phyloP scores from a whole-genome alignment of 2,888 invertebrate species.

The Erpobdella octoculata region DNA sequence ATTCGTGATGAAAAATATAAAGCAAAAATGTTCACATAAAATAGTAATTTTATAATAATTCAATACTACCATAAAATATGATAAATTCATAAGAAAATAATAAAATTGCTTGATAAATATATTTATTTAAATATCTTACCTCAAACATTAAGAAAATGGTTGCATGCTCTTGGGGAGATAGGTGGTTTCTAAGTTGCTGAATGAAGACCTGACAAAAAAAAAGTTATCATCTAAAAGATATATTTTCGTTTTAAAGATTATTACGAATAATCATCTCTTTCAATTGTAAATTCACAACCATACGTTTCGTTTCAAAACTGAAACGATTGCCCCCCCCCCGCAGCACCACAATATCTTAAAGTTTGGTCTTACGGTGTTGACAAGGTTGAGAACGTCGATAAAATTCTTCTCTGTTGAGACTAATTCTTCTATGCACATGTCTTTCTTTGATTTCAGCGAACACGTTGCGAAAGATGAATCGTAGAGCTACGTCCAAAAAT shows the following conservation, averaged over 20 bases:
- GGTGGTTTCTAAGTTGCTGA: not conserved
- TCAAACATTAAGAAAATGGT: conserved; percentile 6
- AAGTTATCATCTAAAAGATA: not conserved
- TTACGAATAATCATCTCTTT: not conserved
- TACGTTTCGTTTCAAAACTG: not conserved
- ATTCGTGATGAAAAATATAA: too few species aligned
- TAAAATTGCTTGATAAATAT: too few species aligned
- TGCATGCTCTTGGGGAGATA: not conserved
- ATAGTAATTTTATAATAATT: too few species aligned
- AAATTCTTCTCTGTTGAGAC: conserved; percentile 26
- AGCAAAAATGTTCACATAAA: too few species aligned
- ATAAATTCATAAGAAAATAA: not conserved
- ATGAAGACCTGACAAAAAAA: not conserved
- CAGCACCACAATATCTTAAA: not conserved
- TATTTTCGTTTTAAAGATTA: not conserved
- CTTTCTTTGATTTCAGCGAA: conserved; percentile 12
- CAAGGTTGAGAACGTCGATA: not conserved
- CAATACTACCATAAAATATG: not conserved
- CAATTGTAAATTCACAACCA: not conserved
- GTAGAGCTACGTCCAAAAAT: not conserved
- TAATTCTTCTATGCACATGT: conserved; percentile 6
- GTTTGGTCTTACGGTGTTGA: not conserved
- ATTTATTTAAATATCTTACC: too few species aligned
- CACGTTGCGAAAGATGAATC: not conserved
- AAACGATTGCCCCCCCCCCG: not conserved